These are phyloP conservation scores for Chelonoidis abingdonii DNA, from an alignment of 2,113 vertebrate species.

Conservation along the genomic window DNA sequence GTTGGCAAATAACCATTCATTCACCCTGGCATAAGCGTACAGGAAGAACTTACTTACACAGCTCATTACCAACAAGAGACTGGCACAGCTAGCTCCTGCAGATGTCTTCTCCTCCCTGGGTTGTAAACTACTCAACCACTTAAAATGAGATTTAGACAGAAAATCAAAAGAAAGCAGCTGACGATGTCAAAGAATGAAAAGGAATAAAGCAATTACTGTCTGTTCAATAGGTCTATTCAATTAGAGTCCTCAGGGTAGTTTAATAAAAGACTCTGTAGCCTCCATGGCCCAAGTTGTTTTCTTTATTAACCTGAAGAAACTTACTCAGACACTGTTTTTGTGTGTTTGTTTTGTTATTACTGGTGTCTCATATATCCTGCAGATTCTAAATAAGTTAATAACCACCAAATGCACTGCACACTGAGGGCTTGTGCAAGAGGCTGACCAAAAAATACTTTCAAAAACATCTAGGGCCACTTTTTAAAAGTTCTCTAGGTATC, in stretches of 20 bases:
- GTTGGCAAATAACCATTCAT: neutral
- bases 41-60: neutral
- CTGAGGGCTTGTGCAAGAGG: neutral
- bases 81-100: neutral
- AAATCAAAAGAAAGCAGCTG: neutral
- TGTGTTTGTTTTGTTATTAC: neutral
- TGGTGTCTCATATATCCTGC: neutral
- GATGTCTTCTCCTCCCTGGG: neutral
- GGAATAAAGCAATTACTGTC: neutral
- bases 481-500: neutral
- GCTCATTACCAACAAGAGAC: neutral
- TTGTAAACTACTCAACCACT: neutral
- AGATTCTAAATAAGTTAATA: neutral
- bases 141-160: neutral
- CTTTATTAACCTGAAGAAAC: neutral
- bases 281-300: neutral
- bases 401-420: neutral
- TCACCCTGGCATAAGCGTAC: neutral
- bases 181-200: neutral
- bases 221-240: neutral
- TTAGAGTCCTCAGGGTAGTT: neutral
- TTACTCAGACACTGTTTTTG: neutral
- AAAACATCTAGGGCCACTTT: neutral
- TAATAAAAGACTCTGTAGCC: neutral
- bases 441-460: neutral